phyloP scores from a whole-genome alignment of 2,888 invertebrate genomes.

The Cheilosia vernalis region DNA sequence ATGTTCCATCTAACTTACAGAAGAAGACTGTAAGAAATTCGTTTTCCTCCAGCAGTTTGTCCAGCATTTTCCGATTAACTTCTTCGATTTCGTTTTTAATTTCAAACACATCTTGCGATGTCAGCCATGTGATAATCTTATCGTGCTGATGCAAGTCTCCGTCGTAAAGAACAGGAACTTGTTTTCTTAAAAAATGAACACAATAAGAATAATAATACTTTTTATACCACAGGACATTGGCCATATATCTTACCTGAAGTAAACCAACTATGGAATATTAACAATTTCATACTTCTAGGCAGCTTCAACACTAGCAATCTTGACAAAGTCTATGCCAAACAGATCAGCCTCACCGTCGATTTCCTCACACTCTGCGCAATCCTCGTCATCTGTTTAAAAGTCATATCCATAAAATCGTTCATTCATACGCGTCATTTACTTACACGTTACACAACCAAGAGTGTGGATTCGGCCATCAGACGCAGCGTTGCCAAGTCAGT shows the following conservation, averaged over 20 bases:
- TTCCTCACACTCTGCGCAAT: slow-evolving; percentile 95
- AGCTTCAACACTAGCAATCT: slow-evolving; percentile 92
- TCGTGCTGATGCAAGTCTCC: slow-evolving; percentile 95
- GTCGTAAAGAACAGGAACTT: slow-evolving; percentile 93
- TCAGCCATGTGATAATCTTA: slow-evolving; percentile 93
- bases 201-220: not conserved
- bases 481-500: no score
- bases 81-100: slow-evolving; percentile 98
- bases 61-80: slow-evolving; percentile 97
- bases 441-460: slow-evolving; percentile 96
- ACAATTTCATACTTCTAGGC: slow-evolving; percentile 92
- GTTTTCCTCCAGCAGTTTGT: slow-evolving; percentile 96
- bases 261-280: slow-evolving; percentile 93
- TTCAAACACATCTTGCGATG: slow-evolving; percentile 97
- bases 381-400: slow-evolving; percentile 89
- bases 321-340: slow-evolving; percentile 97
- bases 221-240: not conserved
- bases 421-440: slow-evolving; percentile 80
- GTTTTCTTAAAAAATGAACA: slow-evolving; percentile 83
- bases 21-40: slow-evolving; percentile 98
- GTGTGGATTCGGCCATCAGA: slow-evolving; percentile 93
- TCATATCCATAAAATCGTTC: not conserved
- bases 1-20: slow-evolving; percentile 87
- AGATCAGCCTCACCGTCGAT: slow-evolving; percentile 97
- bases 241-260: slow-evolving; percentile 86